Evolutionary conservation across 2,113 vertebrate genomes (phyloP), one percentile per base, ranked within the genome.

Genomic region (Petromus typicus): DNA sequence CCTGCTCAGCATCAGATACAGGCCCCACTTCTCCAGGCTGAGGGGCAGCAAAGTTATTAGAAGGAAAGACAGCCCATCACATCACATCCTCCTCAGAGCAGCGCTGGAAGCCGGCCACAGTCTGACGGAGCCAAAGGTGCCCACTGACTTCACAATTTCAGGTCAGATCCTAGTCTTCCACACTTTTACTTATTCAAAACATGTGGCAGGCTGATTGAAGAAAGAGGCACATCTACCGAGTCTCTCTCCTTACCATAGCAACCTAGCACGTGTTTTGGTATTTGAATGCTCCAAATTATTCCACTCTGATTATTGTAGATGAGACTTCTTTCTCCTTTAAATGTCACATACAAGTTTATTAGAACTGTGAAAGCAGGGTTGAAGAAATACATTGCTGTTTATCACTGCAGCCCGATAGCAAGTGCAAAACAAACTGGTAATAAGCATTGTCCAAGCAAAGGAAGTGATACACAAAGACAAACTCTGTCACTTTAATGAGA

Each of bases 401-500:
- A 61, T 54, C 27, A 40, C 32, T 91, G 45, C 34, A 56, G 5
- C 30, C 17, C 82, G 87, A n/a, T 45, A 8, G 1, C 59, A 61
- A 61, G 32, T 48, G 63, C 5, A 82, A 86, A 95, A 71, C 54
- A 79, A 63, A 79, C 23, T 43, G 11, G 71, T 63, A 83, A 57
- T 0, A 7, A 78, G 51, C 3, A 54, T n/a, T 91, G 2, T 89
- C 16, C 13, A 82, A 48, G 16, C 5, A 75, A 95, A 76, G 16
- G 4, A 81, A 22, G 17, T n/a, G 73, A 45, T 66, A 43, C 37
- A 30, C 25, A 90, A 73, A 73, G 22, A 90, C 12, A 45, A 9
- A 61, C 20, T 86, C 51, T 32, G 14, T 66, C n/a, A n/a, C 79
- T 95, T 92, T 95, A 94, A 63, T 76, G 89, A 82, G 9, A 25